Conservation (phyloP, 2,797 vertebrate genomes). For the Siniperca obscura region DNA sequence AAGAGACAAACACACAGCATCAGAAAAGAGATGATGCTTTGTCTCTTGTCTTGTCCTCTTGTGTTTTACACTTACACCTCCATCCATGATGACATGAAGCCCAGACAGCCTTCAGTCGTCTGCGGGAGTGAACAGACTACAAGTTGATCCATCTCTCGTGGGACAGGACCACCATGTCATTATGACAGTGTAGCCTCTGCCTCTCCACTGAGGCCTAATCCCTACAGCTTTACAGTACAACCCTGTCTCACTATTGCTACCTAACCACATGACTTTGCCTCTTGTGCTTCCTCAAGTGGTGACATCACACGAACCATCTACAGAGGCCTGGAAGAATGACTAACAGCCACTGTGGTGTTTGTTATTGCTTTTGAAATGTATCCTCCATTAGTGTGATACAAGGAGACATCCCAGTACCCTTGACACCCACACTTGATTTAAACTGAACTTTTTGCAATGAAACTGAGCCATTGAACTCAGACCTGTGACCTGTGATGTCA, state of each 20-base stretch:
- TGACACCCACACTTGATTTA: conserved; percentile 19
- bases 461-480: too few species aligned
- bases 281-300: neutral
- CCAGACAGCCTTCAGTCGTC: conserved; percentile 2
- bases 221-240: conserved; percentile 7
- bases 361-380: conserved; percentile 37
- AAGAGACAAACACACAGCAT: conserved; percentile 8
- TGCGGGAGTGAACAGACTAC: conserved; percentile 2
- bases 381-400: conserved; percentile 19
- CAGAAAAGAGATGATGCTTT: conserved; percentile 8
- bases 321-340: neutral
- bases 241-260: neutral
- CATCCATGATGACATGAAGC: neutral
- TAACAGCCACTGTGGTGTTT: neutral
- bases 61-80: neutral
- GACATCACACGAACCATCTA: conserved; percentile 4
- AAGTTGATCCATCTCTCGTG: conserved; percentile 3
- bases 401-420: conserved; percentile 24
- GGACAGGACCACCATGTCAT: conserved; percentile 9
- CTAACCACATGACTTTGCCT: conserved; percentile 3
- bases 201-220: conserved; percentile 20
- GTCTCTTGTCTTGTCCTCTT: conserved; percentile 2
- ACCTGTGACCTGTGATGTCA: too few species aligned
- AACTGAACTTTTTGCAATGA: too few species aligned
- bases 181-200: neutral